Base-by-base conservation (phyloP, 2,888 invertebrate species). In the Oxytorus armatus region DNA sequence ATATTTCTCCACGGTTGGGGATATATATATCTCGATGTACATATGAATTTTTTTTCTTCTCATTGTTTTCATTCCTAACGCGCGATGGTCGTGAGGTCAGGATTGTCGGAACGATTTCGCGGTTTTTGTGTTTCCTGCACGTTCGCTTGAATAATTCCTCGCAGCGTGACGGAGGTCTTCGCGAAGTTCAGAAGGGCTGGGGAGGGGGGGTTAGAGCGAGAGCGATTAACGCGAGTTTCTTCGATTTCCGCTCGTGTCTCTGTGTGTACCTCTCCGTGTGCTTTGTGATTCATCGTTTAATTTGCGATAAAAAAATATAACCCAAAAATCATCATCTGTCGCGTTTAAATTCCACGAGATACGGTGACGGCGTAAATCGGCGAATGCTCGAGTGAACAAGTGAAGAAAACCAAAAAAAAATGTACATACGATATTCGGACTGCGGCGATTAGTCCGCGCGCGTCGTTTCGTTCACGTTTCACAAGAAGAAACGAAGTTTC, bases 321-420 rank as follows among this genome's bases (percentile, higher is more conserved):
- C 29, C n/a, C 36, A 66, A 51, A 51, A 66, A 66, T 66, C 51
- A 36, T 33, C 68, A 53, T 53, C 53, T 23, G 68, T 68, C 53
- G 16, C 39, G 36, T 53, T 68, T 23, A 14, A 47, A 25, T 47
- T 21, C 51, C 53, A 39, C 53, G 53, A 2, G 29, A 29, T 16
- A 5, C 53, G 21, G 36, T 39, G 14, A 53, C 0, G 11, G 23
- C 0, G 14, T n/a, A 21, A 1, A 21, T 21, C 25, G 14, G 8
- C 21, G 21, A 51, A 23, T 21, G 8, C 16, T 11, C 21, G 21
- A 51, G 16, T 47, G 0, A 1, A 44, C 44, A 3, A 51, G 55
- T 55, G 53, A 14, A 33, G n/a, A 29, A 29, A 55, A 8, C n/a
- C 10, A 3, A n/a, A 23, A 18, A 7, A 51, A 51, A 51, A 73